Conservation (phyloP, 1,140 invertebrate genomes). For the Catajapyx aquilonaris region DNA sequence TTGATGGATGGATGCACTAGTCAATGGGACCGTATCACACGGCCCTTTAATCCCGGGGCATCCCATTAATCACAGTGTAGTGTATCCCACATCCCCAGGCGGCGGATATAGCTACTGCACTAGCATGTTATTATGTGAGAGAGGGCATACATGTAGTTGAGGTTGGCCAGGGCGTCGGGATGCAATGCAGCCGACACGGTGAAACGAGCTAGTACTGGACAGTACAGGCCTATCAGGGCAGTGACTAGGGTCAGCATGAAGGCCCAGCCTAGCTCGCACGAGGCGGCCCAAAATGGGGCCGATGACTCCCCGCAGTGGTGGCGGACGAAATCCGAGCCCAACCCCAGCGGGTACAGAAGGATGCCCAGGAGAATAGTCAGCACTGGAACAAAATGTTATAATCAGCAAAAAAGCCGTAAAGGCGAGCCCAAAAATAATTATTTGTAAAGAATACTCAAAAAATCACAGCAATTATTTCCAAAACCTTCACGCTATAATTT, state of each 20-base stretch:
- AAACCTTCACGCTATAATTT: no score
- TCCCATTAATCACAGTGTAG: no score
- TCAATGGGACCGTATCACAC: no score
- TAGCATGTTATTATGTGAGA: no score
- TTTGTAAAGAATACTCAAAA: no score
- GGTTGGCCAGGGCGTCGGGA: background rate
- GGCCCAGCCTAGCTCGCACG: conserved; percentile 23
- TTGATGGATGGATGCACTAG: no score
- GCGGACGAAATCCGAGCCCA: conserved; percentile 20
- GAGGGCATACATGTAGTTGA: background rate
- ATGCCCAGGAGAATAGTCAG: conserved; percentile 16
- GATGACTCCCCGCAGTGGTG: conserved; percentile 17
- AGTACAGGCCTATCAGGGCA: conserved; percentile 21
- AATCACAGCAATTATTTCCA: no score
- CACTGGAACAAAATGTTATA: conserved; percentile 7
- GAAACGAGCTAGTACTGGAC: conserved; percentile 20
- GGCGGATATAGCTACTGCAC: no score
- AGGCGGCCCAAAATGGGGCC: conserved; percentile 15
- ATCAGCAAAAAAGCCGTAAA: no score
- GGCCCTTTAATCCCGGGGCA: no score
- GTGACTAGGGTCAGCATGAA: conserved; percentile 23
- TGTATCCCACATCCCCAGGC: no score
- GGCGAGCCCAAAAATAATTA: no score
- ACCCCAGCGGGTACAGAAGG: conserved; percentile 21
- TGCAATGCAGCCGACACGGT: conserved; percentile 3